Percentiles rank a stretch among this genome's conserved stretches.
These are phyloP conservation scores for Tupaia tana DNA, from an alignment of 2,113 vertebrate species.

Conservation along the genomic window DNA sequence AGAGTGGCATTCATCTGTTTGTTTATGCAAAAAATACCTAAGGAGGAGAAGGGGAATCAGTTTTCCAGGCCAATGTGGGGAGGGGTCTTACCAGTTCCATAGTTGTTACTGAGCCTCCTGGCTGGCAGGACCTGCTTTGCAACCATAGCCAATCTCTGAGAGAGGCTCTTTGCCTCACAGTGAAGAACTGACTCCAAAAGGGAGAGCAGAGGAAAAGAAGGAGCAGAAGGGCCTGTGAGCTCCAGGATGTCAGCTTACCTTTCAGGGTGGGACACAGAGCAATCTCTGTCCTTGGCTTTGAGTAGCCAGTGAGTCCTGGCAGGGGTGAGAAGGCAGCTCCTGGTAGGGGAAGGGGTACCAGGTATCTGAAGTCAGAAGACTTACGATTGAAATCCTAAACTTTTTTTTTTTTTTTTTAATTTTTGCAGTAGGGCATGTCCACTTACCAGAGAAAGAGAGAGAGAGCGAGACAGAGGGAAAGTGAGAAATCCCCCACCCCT, in stretches of 20 bases:
- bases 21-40: background rate
- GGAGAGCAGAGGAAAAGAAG: background rate
- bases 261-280: background rate
- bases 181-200: background rate
- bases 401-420: too few species aligned
- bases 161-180: background rate
- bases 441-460: too few species aligned
- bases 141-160: background rate
- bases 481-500: too few species aligned
- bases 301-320: background rate
- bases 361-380: background rate
- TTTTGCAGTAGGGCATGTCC: too few species aligned
- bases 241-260: background rate
- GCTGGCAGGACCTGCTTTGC: background rate
- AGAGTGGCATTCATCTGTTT: background rate
- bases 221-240: background rate
- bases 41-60: background rate
- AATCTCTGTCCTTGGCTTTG: background rate
- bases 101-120: background rate
- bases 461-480: too few species aligned
- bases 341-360: background rate
- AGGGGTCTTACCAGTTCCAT: background rate
- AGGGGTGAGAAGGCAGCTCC: background rate
- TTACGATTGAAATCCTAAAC: background rate
- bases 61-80: background rate